These are phyloP conservation scores for Glyptemys insculpta DNA, from an alignment of 2,797 vertebrate genomes.

Conservation along the genomic window DNA sequence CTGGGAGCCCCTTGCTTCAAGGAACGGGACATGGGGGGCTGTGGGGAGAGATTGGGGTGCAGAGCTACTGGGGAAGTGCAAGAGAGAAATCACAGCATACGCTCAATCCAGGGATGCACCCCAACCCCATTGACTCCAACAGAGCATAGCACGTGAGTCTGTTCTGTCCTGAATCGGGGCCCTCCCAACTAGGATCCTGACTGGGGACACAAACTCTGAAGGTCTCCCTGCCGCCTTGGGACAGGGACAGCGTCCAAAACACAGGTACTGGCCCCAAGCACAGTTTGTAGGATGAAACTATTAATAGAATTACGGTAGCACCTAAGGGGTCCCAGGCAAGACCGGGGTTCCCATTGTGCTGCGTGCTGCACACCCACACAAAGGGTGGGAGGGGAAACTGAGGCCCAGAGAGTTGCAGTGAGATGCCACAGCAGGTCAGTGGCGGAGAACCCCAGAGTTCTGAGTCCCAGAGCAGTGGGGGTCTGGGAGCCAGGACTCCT, in stretches of 20 bases:
- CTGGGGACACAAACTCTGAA: not conserved
- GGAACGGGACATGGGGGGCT: not conserved
- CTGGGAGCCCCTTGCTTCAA: not conserved
- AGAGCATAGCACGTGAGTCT: not conserved
- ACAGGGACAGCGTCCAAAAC: not conserved
- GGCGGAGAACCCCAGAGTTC: not conserved
- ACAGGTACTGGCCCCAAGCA: not conserved
- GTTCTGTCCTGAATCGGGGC: not conserved
- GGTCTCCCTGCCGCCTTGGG: not conserved
- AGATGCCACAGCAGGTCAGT: not conserved
- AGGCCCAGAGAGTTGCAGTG: not conserved
- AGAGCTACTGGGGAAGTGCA: not conserved
- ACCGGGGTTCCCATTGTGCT: not conserved
- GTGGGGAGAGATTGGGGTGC: not conserved
- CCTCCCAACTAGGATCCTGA: not conserved
- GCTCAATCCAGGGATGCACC: not conserved
- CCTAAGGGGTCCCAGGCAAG: too few relatives aligned
- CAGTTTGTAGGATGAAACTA: not conserved
- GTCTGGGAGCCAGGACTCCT: not conserved
- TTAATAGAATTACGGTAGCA: not conserved
- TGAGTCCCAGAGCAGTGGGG: not conserved
- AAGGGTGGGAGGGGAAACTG: not conserved
- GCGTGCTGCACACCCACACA: not conserved
- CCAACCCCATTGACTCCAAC: not conserved
- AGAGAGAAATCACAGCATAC: not conserved